Evolutionary conservation across 2,797 vertebrate species (phyloP), one percentile per base, ranked within the genome.

Genomic region (Allochrocebus solatus): DNA sequence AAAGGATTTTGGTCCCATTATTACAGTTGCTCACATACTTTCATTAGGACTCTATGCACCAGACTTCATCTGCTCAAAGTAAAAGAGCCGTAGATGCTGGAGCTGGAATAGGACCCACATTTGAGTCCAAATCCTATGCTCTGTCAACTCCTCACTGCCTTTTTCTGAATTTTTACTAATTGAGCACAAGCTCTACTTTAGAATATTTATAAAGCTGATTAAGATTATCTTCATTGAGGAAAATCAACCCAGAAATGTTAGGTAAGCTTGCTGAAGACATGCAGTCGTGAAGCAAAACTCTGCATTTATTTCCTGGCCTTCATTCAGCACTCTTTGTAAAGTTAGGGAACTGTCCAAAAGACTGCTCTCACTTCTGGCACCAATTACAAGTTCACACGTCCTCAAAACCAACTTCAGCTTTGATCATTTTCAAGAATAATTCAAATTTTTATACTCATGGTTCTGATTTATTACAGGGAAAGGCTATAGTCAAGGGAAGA

Each of bases 221-320:
- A 76, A 67, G 43, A 36, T 61, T 24, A 22, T 72, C 53, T 87
- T 72, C 7, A 53, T 4, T 39, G 46, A 88, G 55, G 30, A 93
- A 96, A 72, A 50, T n/a, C 41, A 95, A 53, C 19, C 50, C 10
- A 12, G 87, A 86, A 93, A 43, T 67, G 61, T 55, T 76, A 85
- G 6, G 24, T 61, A n/a, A 57, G 75, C 79, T 70, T 57, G 61
- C 67, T 12, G 39, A 43, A 59, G 39, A 53, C 5, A 7, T 14
- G 5, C 3, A 55, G n/a, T 64, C 57, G 13, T n/a, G 21, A 24
- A 30, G 22, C 46, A 88, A 36, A 70, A 39, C 19, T 57, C 30
- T 41, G 24, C 33, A 10, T 39, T 74, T 30, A 48, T 80, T 86
- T 89, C 21, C 61, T 93, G 33, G 6, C 24, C 57, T 57, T 61